Base-by-base conservation (phyloP, 2,888 invertebrate genomes). In the Margaritifera margaritifera region DNA sequence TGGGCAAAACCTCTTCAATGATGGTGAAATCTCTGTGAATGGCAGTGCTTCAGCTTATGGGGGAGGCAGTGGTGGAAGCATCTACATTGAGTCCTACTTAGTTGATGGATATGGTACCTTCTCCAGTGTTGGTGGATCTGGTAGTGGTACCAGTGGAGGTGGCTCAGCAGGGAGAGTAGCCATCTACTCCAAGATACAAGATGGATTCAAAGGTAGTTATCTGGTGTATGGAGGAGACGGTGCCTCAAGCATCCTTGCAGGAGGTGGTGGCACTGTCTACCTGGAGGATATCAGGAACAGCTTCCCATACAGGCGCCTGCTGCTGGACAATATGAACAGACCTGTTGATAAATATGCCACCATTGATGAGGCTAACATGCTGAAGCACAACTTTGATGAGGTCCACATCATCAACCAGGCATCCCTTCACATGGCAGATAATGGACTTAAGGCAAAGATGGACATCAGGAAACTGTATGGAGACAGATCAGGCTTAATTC, bases 51-150 rank as follows among this genome's bases (percentile, higher is more conserved):
- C 74, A 31, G n/a, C 54, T 6, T 22, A 67, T 56, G 84, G 84
- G 24, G 83, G 80, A n/a, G 85, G 85, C 1, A 85, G 85, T 69
- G 85, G 83, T 18, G 85, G 85, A 11, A 84, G 83, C 69, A 78
- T 85, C 19, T 74, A 74, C 71, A 74, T 83, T 4, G 71, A 78
- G 51, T 62, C 79, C 1, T 75, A 69, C 22, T 58, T 65, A 51
- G 76, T 84, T 62, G 81, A 84, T 68, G 84, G 84, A 19, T 83
- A 81, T 59, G 84, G 84, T 1, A 64, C 60, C 22, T 69, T 85
- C 25, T 78, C 81, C 18, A 65, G 69, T 57, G 64, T 65, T 42
- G 84, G 84, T 22, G 84, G 84, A 11, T 66, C 68, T 57, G 79
- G 78, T 27, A 64, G 25, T 58, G 70, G 69, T 19, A 53, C 24